Conservation (phyloP, 2,888 invertebrate genomes). For the Drosophila subquinaria region DNA sequence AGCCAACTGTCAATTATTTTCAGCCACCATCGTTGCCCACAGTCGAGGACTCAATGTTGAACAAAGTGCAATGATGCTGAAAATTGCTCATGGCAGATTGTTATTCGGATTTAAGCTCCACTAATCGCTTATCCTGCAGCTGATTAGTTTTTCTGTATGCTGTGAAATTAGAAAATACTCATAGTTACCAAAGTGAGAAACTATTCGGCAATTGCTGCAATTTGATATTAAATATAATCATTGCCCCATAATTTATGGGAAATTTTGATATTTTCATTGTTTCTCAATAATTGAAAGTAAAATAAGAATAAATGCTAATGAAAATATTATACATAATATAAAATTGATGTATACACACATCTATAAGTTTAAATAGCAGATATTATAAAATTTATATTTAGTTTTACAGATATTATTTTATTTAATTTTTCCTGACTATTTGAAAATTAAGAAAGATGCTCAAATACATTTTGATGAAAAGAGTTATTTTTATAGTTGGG, state of each 20-base stretch:
- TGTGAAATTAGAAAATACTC: constrained; percentile 3
- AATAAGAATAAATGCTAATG: not conserved
- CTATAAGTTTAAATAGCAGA: too few relatives aligned
- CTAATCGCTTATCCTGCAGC: constrained; percentile 43
- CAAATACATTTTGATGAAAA: too few relatives aligned
- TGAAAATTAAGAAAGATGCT: too few relatives aligned
- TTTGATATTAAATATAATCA: not conserved
- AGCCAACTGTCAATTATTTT: constrained; percentile 79
- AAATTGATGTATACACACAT: not conserved
- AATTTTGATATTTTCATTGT: not conserved
- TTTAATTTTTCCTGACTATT: too few relatives aligned
- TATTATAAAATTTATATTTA: too few relatives aligned
- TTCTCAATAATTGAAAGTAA: not conserved
- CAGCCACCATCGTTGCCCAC: constrained; percentile 34
- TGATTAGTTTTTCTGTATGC: constrained; percentile 28
- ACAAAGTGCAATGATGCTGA: constrained; percentile 63
- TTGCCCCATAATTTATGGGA: too few relatives aligned
- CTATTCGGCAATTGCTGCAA: not conserved
- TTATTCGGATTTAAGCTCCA: constrained; percentile 33
- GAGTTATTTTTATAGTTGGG: not conserved
- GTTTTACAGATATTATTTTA: too few relatives aligned
- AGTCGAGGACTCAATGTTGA: not conserved
- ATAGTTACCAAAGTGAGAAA: not conserved
- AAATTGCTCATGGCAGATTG: constrained; percentile 58
- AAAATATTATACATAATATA: not conserved